A percentile compares a stretch with the other conserved stretches of the same genome.
Conservation (phyloP, 2,888 invertebrate genomes). For the Leptinotarsa peninsularis region DNA sequence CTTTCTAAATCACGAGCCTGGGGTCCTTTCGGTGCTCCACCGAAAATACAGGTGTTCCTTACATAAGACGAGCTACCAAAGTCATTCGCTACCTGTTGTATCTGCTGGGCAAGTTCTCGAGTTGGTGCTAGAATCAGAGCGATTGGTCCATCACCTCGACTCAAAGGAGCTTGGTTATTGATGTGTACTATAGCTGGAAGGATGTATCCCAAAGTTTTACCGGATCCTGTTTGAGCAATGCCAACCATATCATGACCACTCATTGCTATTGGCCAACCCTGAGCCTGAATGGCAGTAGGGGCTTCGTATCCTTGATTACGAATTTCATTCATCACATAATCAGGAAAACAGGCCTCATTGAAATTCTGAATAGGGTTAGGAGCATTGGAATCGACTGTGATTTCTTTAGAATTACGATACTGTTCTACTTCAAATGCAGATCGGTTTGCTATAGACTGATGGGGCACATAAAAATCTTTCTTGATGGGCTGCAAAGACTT, state of each 20-base stretch:
- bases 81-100: conserved; percentile 82
- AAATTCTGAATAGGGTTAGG: conserved; percentile 84
- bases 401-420: conserved; percentile 82
- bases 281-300: conserved; percentile 88
- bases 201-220: conserved; percentile 84
- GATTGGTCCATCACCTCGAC: conserved; percentile 86
- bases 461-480: conserved; percentile 86
- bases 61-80: conserved; percentile 85
- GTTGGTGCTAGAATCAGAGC: conserved; percentile 85
- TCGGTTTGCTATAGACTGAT: conserved; percentile 74
- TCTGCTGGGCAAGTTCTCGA: conserved; percentile 83
- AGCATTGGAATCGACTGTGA: conserved; percentile 81
- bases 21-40: conserved; percentile 90
- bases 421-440: conserved; percentile 76
- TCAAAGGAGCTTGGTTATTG: conserved; percentile 81
- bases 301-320: conserved; percentile 79
- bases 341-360: conserved; percentile 84
- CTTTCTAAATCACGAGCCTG: conserved; percentile 79
- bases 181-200: conserved; percentile 89
- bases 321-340: conserved; percentile 80
- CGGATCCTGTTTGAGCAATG: conserved; percentile 87
- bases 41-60: conserved; percentile 88
- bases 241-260: conserved; percentile 88
- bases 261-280: conserved; percentile 89
- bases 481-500: conserved; percentile 81